Evolutionary conservation across 2,888 invertebrate genomes (phyloP), one percentile per base, ranked within the genome.

Genomic region (Osedax frankpressi): DNA sequence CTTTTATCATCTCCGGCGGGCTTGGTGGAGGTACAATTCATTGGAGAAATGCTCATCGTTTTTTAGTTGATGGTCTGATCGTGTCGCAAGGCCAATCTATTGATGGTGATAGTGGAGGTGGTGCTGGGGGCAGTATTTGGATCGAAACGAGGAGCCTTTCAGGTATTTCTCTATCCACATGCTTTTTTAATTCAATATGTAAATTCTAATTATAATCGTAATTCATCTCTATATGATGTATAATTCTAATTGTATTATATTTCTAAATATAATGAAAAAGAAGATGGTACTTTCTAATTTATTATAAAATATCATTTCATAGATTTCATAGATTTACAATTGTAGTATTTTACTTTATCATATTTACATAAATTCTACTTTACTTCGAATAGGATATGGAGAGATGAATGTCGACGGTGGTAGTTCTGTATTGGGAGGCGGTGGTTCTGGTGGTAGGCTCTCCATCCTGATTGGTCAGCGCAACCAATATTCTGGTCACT

Each of bases 101-200:
- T 25, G 78, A 78, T 26, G 65, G 44, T 1, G 76, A 76, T 73
- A 78, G 75, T 68, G 80, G 80, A n/a, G 80, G 80, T 3, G 80
- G 80, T 0, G 79, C 79, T 76, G 80, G 80, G 29, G 80, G 80
- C 24, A 78, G 77, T n/a, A 67, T 80, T 11, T 28, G 79, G 63
- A 76, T 80, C 28, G 74, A 77, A 24, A 80, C 80, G 0, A 75
- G 78, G 19, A 80, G 80, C 74, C 77, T 80, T 71, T 79, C 79
- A 11, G 80, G 80, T 28, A 44, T 11, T 19, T 44, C 44, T 44
- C 6, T 44, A 19, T n/a, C n/a, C n/a, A n/a, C n/a, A n/a, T n/a
- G n/a, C n/a, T n/a, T n/a, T n/a, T n/a, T n/a, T n/a, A n/a, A n/a
- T n/a, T n/a, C n/a, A n/a, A n/a, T n/a, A n/a, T n/a, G n/a, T n/a